phyloP scores from a whole-genome alignment of 2,888 invertebrate species.

The Cryptosula pallasiana region DNA sequence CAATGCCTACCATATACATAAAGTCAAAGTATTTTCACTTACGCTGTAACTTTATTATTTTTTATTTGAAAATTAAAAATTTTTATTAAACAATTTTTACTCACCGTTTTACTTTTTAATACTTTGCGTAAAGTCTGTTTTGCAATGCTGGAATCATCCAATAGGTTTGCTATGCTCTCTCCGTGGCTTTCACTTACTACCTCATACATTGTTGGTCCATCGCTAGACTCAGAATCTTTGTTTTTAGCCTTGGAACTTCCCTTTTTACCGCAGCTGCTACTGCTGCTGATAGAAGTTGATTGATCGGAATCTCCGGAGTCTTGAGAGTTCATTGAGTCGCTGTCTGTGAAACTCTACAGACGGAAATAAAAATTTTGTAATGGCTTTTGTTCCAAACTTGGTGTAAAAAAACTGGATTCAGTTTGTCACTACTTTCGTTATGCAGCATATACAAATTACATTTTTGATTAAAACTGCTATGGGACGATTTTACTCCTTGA shows the following conservation, averaged over 20 bases:
- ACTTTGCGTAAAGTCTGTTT: not conserved
- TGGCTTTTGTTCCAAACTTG: too few relatives aligned
- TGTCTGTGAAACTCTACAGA: not conserved
- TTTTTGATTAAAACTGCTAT: too few relatives aligned
- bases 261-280: not conserved
- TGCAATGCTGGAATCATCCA: not conserved
- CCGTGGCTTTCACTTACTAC: not conserved
- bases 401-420: too few relatives aligned
- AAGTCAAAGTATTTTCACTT: not conserved
- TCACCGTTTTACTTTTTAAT: conserved; percentile 11
- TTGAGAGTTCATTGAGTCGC: not conserved
- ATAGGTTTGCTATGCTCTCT: conserved; percentile 5
- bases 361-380: too few relatives aligned
- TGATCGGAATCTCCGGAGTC: not conserved
- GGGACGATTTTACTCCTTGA: too few relatives aligned
- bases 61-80: not conserved
- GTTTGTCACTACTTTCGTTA: too few relatives aligned
- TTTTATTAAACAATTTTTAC: not conserved
- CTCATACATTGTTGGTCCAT: not conserved
- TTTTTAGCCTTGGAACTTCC: not conserved
- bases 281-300: not conserved
- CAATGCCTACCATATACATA: not conserved
- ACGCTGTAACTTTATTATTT: not conserved
- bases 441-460: too few relatives aligned
- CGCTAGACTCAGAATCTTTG: not conserved